These are phyloP conservation scores for Plectus sambesii DNA, from an alignment of 1,140 invertebrate species.

Conservation along the genomic window DNA sequence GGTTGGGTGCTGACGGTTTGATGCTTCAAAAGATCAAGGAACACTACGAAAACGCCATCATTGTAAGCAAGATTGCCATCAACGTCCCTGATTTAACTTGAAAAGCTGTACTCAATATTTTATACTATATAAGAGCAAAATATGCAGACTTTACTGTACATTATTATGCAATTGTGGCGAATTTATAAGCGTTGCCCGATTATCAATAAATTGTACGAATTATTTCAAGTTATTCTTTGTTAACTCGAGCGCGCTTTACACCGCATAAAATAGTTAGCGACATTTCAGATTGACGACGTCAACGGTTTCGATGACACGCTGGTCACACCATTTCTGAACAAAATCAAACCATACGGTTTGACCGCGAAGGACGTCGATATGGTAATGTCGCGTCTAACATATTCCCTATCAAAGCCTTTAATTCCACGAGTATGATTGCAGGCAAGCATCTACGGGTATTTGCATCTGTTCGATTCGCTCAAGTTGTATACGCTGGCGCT, in stretches of 20 bases:
- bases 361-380: conserved; percentile 33
- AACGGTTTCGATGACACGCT: conserved; percentile 41
- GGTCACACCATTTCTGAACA: conserved; percentile 26
- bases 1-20: conserved; percentile 38
- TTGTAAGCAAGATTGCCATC: conserved; percentile 25
- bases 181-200: too few species aligned
- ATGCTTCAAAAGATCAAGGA: conserved; percentile 28
- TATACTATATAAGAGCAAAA: too few species aligned
- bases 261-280: background rate
- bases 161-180: too few species aligned
- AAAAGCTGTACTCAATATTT: background rate
- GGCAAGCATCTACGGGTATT: conserved; percentile 42
- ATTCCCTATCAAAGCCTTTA: background rate
- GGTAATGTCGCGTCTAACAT: conserved; percentile 12
- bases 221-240: too few species aligned
- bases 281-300: conserved; percentile 42
- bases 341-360: conserved; percentile 31
- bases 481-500: conserved; percentile 40
- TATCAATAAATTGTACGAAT: too few species aligned
- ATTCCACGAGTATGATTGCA: conserved; percentile 14
- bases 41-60: conserved; percentile 34
- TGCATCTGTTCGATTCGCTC: conserved; percentile 37
- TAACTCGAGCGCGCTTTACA: too few species aligned
- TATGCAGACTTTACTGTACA: too few species aligned
- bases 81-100: too few species aligned